phyloP scores from a whole-genome alignment of 35 echinoderm and acorn worm species.

The Nesometra sesokonis region DNA sequence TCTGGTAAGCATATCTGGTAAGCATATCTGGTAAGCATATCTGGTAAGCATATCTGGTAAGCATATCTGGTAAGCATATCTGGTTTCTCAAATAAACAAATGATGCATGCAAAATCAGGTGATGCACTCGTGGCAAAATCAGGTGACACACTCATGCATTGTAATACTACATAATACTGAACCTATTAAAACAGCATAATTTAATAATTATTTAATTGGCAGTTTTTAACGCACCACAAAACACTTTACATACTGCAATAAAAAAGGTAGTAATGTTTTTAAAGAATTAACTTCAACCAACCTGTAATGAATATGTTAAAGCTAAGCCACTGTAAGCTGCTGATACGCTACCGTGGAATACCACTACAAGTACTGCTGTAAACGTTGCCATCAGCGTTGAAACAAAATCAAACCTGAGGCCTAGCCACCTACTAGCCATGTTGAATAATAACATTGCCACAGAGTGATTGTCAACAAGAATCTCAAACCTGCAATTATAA shows the following conservation, averaged over 20 bases:
- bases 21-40: too few relatives aligned
- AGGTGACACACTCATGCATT: too few relatives aligned
- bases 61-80: too few relatives aligned
- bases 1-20: too few relatives aligned
- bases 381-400: neutral
- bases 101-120: too few relatives aligned
- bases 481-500: neutral
- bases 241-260: neutral
- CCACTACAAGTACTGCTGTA: neutral
- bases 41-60: too few relatives aligned
- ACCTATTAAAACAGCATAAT: too few relatives aligned
- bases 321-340: neutral
- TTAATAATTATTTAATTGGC: neutral
- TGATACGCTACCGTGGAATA: neutral
- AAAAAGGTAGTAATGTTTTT: too few relatives aligned
- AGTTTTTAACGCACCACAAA: neutral
- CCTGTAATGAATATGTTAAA: neutral
- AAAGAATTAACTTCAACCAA: neutral
- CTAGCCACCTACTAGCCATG: constrained; percentile 5
- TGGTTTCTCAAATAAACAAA: too few relatives aligned
- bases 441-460: constrained; percentile 2
- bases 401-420: neutral
- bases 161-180: too few relatives aligned
- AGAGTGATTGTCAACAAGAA: neutral
- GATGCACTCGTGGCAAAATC: too few relatives aligned